phyloP scores from a whole-genome alignment of 1,140 invertebrate species.

The Drosophila ficusphila region DNA sequence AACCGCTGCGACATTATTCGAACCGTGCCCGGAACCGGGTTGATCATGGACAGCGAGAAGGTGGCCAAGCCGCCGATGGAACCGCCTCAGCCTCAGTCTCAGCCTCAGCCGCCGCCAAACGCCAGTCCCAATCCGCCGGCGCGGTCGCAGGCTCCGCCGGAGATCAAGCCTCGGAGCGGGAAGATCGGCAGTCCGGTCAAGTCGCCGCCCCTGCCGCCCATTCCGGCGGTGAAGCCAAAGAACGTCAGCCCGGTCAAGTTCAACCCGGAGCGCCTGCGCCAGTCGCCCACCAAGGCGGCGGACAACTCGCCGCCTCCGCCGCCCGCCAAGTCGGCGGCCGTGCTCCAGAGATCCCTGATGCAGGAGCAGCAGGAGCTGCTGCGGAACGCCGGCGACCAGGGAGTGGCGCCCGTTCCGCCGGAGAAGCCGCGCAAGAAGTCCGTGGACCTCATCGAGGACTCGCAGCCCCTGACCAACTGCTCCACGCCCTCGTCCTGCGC shows the following conservation, averaged over 20 bases:
- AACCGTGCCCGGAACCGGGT: slow-evolving; percentile 75
- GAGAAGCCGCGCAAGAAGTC: slow-evolving; percentile 82
- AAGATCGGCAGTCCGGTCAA: slow-evolving; percentile 82
- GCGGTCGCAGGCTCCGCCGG: slow-evolving; percentile 57
- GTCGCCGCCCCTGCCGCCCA: slow-evolving; percentile 79
- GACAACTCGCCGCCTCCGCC: slow-evolving; percentile 67
- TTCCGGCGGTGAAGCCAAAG: slow-evolving; percentile 79
- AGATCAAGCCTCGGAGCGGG: slow-evolving; percentile 77
- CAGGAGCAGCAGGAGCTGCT: slow-evolving; percentile 62
- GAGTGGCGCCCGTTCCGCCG: slow-evolving; percentile 65
- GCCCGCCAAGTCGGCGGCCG: slow-evolving; percentile 78
- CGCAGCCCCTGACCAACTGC: slow-evolving; percentile 40
- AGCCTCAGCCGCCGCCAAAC: slow-evolving; percentile 7
- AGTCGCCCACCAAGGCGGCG: slow-evolving; percentile 66
- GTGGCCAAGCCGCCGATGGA: slow-evolving; percentile 41
- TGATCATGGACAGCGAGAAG: slow-evolving; percentile 70
- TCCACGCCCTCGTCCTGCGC: slow-evolving; percentile 56
- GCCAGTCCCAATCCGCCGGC: slow-evolving; percentile 56
- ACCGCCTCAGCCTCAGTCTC: slow-evolving; percentile 13
- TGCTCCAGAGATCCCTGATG: slow-evolving; percentile 65
- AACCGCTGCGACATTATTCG: slow-evolving; percentile 85
- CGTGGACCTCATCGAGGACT: slow-evolving; percentile 76
- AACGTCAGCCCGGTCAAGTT: slow-evolving; percentile 76
- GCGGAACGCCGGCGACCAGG: slow-evolving; percentile 15
- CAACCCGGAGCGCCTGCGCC: slow-evolving; percentile 63